phyloP scores from a whole-genome alignment of 2,113 vertebrate genomes.

The Lagopus leucura region DNA sequence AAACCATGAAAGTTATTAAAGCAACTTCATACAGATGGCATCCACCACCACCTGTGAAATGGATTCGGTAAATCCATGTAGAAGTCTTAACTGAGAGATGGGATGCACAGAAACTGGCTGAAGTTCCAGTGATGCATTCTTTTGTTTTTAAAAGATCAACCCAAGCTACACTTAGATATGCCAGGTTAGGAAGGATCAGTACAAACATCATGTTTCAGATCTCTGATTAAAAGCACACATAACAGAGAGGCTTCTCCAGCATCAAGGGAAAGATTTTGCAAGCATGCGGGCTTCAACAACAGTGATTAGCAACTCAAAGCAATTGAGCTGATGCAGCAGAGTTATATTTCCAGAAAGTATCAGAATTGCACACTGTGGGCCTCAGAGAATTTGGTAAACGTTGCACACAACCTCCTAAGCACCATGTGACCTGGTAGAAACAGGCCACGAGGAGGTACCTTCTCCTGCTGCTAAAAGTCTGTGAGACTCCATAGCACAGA shows the following conservation, averaged over 20 bases:
- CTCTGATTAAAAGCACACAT: not conserved
- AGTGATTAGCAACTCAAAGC: not conserved
- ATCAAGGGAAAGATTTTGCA: not conserved
- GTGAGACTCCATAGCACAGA: not conserved
- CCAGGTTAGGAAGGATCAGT: not conserved
- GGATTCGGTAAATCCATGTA: not conserved
- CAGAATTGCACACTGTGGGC: not conserved
- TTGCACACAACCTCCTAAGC: not conserved
- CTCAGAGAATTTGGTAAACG: not conserved
- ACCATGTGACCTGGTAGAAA: not conserved
- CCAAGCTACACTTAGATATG: not conserved
- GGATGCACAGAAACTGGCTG: not conserved
- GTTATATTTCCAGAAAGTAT: not conserved
- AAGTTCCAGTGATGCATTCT: not conserved
- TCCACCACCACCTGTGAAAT: not conserved
- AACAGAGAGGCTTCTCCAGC: not conserved
- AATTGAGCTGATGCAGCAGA: not conserved
- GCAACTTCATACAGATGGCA: not conserved
- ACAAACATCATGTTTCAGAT: fast-evolving
- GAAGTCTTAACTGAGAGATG: not conserved
- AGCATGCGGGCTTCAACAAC: not conserved
- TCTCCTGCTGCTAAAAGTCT: not conserved
- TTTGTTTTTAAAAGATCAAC: not conserved
- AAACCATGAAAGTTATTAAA: not conserved
- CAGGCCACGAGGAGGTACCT: fast-evolving